Conservation (phyloP, 2,113 vertebrate genomes). For the Poeciliopsis prolifica region DNA sequence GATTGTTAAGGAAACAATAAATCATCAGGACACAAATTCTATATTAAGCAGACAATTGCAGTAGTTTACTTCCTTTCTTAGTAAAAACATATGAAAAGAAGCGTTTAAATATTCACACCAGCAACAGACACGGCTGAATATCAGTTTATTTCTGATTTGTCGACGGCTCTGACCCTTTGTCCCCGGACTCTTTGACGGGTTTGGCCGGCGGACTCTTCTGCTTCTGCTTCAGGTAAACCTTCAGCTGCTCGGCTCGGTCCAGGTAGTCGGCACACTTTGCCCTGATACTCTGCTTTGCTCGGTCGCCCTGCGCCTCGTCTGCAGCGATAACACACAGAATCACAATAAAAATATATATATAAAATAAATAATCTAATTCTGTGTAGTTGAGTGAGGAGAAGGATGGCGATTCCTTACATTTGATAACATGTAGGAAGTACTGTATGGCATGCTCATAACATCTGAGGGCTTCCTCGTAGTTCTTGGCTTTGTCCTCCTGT, state of each 20-base stretch:
- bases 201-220: slow-evolving; percentile 75
- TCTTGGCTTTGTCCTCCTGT: slow-evolving; percentile 93
- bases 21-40: too few relatives aligned
- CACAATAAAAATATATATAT: neutral
- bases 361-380: neutral
- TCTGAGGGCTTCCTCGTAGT: slow-evolving; percentile 91
- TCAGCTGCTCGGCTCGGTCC: slow-evolving; percentile 94
- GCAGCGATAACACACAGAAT: neutral
- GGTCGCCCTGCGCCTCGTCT: slow-evolving; percentile 92
- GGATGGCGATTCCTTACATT: slow-evolving; percentile 84
- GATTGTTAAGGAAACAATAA: neutral
- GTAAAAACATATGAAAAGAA: neutral
- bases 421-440: slow-evolving; percentile 94
- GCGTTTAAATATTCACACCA: neutral
- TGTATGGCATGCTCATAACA: slow-evolving; percentile 90
- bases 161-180: slow-evolving; percentile 78
- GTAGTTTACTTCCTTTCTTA: neutral
- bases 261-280: slow-evolving; percentile 93
- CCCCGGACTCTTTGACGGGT: slow-evolving; percentile 90
- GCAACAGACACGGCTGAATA: neutral
- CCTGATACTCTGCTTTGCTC: slow-evolving; percentile 91
- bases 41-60: too few relatives aligned
- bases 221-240: slow-evolving; percentile 90
- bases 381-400: neutral
- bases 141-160: neutral